Evolutionary conservation across 1,140 invertebrate species (phyloP).

Genomic region (Drosophila funebris): DNA sequence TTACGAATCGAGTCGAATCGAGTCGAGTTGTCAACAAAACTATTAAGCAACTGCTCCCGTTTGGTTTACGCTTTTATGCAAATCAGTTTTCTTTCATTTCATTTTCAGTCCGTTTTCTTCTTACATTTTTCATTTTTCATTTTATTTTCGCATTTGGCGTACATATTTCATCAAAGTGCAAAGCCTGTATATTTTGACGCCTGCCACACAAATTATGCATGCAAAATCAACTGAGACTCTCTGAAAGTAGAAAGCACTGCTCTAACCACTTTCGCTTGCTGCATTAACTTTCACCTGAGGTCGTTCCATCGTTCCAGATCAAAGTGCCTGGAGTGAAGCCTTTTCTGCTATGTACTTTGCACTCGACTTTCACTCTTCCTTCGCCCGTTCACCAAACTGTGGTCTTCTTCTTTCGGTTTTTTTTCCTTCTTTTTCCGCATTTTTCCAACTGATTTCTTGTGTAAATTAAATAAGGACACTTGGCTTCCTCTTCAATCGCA

Average conservation of each 20-base stretch:
- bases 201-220: slow-evolving; percentile 68
- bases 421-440: slow-evolving; percentile 38
- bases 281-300: slow-evolving; percentile 54
- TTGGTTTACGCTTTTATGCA: slow-evolving; percentile 51
- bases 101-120: too few species aligned
- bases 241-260: slow-evolving; percentile 13
- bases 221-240: slow-evolving; percentile 61
- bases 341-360: slow-evolving; percentile 58
- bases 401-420: slow-evolving; percentile 11
- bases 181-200: slow-evolving; percentile 74
- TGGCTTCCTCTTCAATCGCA: slow-evolving; percentile 12
- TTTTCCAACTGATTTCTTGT: slow-evolving; percentile 55
- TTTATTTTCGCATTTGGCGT: slow-evolving; percentile 36
- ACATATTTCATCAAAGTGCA: slow-evolving; percentile 75
- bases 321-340: slow-evolving; percentile 59
- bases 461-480: slow-evolving; percentile 66
- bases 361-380: slow-evolving; percentile 40
- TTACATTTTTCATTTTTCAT: slow-evolving; percentile 2
- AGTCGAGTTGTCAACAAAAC: slow-evolving; percentile 48
- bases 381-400: slow-evolving; percentile 1
- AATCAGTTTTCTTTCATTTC: slow-evolving; percentile 44
- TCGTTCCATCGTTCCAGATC: slow-evolving; percentile 30
- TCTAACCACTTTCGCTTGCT: slow-evolving; percentile 32
- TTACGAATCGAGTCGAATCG: slow-evolving; percentile 6
- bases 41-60: slow-evolving; percentile 42